Conservation (phyloP, 2,888 invertebrate genomes). For the Lithosia quadra region DNA sequence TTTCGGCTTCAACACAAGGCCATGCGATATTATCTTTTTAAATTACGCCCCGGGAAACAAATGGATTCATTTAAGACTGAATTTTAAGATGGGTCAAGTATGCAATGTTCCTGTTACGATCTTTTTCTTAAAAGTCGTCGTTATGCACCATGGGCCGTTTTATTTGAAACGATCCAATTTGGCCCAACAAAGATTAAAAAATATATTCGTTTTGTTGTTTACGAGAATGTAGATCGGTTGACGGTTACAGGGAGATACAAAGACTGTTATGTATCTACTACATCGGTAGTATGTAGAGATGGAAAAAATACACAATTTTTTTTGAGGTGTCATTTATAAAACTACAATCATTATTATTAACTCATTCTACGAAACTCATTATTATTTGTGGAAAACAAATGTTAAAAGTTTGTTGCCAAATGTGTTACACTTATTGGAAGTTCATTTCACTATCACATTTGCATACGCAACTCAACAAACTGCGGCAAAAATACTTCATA, state of each 20-base stretch:
- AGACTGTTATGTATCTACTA: not conserved
- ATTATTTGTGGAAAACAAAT: too few species aligned
- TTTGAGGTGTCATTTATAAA: not conserved
- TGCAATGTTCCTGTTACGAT: slow-evolving; percentile 20
- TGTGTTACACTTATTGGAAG: too few species aligned
- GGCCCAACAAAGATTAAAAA: slow-evolving; percentile 11
- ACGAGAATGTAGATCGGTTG: not conserved
- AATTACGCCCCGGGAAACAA: slow-evolving; percentile 52
- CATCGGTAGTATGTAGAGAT: too few species aligned
- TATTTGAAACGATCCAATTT: slow-evolving; percentile 21
- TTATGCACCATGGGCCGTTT: slow-evolving; percentile 25
- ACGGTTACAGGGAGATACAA: not conserved
- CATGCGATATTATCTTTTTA: slow-evolving; percentile 53
- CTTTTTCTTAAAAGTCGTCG: slow-evolving; percentile 16
- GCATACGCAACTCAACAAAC: too few species aligned
- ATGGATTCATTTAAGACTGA: slow-evolving; percentile 44
- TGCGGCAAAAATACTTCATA: too few species aligned
- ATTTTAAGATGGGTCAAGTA: slow-evolving; percentile 23
- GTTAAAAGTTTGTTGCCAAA: too few species aligned
- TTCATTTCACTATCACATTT: too few species aligned
- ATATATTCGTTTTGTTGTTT: slow-evolving; percentile 8
- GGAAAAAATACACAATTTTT: not conserved
- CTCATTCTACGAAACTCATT: too few species aligned
- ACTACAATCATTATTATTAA: not conserved
- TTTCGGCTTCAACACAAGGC: slow-evolving; percentile 44